These are phyloP conservation scores for Dufourea novaeangliae DNA, from an alignment of 1,140 invertebrate genomes.

Conservation along the genomic window DNA sequence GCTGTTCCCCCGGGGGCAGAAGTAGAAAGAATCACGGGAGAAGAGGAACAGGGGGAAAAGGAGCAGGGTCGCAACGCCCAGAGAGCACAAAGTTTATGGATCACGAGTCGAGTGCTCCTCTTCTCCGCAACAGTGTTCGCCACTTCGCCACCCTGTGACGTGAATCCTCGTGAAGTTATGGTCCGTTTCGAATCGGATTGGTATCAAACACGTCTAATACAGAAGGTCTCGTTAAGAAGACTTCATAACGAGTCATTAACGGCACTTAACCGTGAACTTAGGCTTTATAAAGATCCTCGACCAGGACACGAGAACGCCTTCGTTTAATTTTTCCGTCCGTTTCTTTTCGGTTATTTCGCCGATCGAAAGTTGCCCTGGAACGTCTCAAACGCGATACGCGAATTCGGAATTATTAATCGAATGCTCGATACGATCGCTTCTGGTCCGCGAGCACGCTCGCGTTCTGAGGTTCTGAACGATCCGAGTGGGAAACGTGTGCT, in stretches of 20 bases:
- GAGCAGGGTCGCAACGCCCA: constrained; percentile 5
- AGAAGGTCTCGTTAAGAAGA: background rate
- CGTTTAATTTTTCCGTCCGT: no score
- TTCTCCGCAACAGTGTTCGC: constrained; percentile 18
- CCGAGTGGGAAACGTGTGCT: constrained; percentile 50
- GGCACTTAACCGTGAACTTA: no score
- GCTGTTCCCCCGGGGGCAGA: constrained; percentile 3
- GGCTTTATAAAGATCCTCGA: no score
- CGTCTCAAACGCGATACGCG: background rate
- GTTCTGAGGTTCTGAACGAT: constrained; percentile 42
- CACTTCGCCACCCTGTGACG: background rate
- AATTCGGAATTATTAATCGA: constrained; percentile 36
- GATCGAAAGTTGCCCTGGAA: background rate
- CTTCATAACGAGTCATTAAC: background rate
- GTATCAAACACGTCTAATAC: background rate
- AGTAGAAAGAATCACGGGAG: background rate
- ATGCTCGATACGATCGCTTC: constrained; percentile 24
- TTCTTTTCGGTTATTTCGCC: background rate
- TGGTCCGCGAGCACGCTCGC: background rate
- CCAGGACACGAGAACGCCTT: no score
- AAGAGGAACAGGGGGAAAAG: background rate
- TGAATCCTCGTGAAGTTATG: background rate
- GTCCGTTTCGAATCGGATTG: background rate
- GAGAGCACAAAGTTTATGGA: constrained; percentile 14
- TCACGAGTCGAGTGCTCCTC: constrained; percentile 10